Base-by-base conservation (phyloP, 2,797 vertebrate genomes). In the Todus mexicanus region DNA sequence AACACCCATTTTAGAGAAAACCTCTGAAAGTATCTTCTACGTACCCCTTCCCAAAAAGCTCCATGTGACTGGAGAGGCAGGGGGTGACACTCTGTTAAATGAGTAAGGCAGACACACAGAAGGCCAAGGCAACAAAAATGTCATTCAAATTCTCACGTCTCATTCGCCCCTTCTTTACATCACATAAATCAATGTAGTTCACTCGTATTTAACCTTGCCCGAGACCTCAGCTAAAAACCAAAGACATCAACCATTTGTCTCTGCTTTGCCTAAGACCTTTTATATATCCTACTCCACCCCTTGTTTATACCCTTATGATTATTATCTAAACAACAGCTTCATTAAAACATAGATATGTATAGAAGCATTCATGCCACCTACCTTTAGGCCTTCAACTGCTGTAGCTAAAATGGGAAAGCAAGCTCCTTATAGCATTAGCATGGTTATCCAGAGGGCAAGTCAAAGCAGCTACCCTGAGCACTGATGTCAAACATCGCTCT, bases 321-420 rank as follows among this genome's bases (percentile, higher is more conserved):
- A 93, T 95, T 85, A 71, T 38, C 84, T 77, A 91, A 91, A 83
- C 64, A 89, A 92, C 61, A 43, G 33, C 48, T 92, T 85, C 78
- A 95, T 85, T 94, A 80, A 95, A 95, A 87, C 45, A 74, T 54
- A 76, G 61, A 54, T 60, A 84, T 92, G 95, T 92, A 95, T 85
- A 91, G 84, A 85, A 85, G 65, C 78, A 83, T 88, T 84, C 38
- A 33, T 89, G 92, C 65, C 84, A 94, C 92, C 75, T 83, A 91
- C 91, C 84, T 95, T 91, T 37, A 89, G 82, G 84, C 65, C 50
- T 84, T 80, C 35, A 87, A 87, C 78, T 83, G 69, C 84, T 61
- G 94, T 53, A 89, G 75, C 89, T 94, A 93, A 91, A 93, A 87
- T 40, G 37, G 89, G 78, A 95, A 80, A 83, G 81, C 78, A 95